Conservation (phyloP, 2,888 invertebrate species). For the Tribolium freemani region DNA sequence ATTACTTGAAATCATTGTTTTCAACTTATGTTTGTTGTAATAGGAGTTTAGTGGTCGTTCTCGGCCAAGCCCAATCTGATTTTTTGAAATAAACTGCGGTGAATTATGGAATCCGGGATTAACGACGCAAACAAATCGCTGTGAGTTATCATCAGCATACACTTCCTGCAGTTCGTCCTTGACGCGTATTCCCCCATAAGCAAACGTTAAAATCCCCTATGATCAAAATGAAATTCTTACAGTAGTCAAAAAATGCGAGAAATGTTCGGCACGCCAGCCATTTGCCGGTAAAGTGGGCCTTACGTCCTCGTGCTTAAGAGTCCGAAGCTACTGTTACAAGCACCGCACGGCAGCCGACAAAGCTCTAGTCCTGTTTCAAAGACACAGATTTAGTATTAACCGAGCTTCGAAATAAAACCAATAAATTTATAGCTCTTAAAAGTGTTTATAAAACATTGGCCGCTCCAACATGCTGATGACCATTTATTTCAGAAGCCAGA, state of each 20-base stretch:
- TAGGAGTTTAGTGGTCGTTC: not conserved
- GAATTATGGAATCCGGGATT: not conserved
- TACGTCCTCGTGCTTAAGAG: conserved; percentile 50
- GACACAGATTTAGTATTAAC: conserved; percentile 68
- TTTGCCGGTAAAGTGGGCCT: conserved; percentile 55
- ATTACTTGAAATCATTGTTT: too few species aligned
- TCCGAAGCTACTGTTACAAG: conserved; percentile 44
- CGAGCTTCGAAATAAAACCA: conserved; percentile 65
- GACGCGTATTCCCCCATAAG: conserved; percentile 22
- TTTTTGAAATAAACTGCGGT: not conserved
- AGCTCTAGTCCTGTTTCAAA: conserved; percentile 63
- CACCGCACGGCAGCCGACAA: conserved; percentile 63
- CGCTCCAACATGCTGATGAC: conserved; percentile 62
- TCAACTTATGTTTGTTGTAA: too few species aligned
- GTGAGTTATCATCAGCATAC: not conserved
- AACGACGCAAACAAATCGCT: conserved; percentile 25
- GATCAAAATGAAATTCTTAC: conserved; percentile 66
- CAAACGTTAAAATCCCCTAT: conserved; percentile 55
- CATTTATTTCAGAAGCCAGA: conserved; percentile 57
- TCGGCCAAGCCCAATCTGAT: not conserved
- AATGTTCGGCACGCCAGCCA: conserved; percentile 58
- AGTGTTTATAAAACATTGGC: conserved; percentile 67
- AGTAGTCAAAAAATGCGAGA: conserved; percentile 67
- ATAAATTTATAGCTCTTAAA: conserved; percentile 66
- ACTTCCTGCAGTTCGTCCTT: conserved; percentile 31